Base-by-base conservation (phyloP, 2,888 invertebrate genomes). In the Apotomis turbidana region DNA sequence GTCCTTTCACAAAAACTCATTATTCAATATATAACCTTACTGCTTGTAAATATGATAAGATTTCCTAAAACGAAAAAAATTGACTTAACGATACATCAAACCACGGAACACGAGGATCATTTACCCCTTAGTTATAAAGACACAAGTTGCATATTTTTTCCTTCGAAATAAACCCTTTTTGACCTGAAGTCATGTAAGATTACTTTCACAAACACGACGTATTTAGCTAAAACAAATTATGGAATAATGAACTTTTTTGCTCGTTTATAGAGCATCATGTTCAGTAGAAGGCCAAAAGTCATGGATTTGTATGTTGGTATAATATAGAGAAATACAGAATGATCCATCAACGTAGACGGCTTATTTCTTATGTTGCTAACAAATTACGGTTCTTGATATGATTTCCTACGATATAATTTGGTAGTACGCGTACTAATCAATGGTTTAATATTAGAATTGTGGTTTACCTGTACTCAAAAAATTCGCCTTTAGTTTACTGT, bases 311-410 rank as follows among this genome's bases (percentile, higher is more conserved):
- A 10, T 57, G 9, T 10, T 27, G 27, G 27, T 57, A 46, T 27
- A 41, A 58, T 51, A 67, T n/a, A 52, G 15, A 4, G 41, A 59
- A 68, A 68, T 59, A 67, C 12, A 51, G 15, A 51, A 15, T 13
- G 13, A 63, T 63, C 63, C 38, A 52, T 63, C 63, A 63, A 12
- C 5, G 51, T 9, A 12, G 52, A 63, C 13, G 63, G 63, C 52
- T 62, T 38, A 62, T 62, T 62, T 51, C 62, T 52, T 63, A 63
- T 52, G 5, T 13, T 38, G 51, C n/a, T 52, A 52, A 52, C 38
- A 15, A 13, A 63, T 63, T 63, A 63, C 63, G 3, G 13, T 10
- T 36, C 49, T 10, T 52, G 49, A 63, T 38, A 63, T 51, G 36
- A 52, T 52, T 61, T 8, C 12, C n/a, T 36, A 12, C n/a, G 38